phyloP scores from a whole-genome alignment of 2,888 invertebrate genomes.

The Caenorhabditis macrosperma region DNA sequence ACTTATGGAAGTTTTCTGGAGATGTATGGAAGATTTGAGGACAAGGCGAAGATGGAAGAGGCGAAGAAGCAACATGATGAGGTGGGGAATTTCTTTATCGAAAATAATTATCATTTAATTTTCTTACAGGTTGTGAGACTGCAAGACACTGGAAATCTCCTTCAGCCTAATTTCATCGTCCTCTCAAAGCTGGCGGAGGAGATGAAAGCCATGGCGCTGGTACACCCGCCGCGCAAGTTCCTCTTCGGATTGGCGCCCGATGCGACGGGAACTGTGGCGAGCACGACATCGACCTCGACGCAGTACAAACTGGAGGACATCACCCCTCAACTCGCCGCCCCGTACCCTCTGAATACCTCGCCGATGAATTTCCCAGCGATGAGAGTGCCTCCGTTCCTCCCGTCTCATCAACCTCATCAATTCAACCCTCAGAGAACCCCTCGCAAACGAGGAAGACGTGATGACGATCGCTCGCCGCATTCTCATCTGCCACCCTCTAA shows the following conservation, averaged over 20 bases:
- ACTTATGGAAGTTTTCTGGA: conserved; percentile 95
- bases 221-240: conserved; percentile 25
- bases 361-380: neutral
- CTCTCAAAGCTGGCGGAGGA: conserved; percentile 89
- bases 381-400: neutral
- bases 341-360: neutral
- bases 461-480: neutral
- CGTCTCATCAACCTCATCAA: neutral
- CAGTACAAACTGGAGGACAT: neutral
- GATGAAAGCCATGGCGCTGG: conserved; percentile 83
- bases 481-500: neutral
- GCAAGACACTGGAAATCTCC: conserved; percentile 49
- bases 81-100: conserved; percentile 34
- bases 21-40: conserved; percentile 86
- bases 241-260: conserved; percentile 29
- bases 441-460: conserved; percentile 5
- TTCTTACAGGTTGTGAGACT: conserved; percentile 63
- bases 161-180: conserved; percentile 89
- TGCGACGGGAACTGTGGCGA: neutral
- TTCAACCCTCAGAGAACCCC: neutral
- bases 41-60: conserved; percentile 85
- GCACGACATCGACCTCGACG: neutral
- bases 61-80: conserved; percentile 60
- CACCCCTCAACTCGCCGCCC: neutral
- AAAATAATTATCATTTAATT: conserved; percentile 10